Percentiles rank a stretch among this genome's conserved stretches.
phyloP scores from a whole-genome alignment of 2,797 vertebrate genomes.

The Martes flavigula region DNA sequence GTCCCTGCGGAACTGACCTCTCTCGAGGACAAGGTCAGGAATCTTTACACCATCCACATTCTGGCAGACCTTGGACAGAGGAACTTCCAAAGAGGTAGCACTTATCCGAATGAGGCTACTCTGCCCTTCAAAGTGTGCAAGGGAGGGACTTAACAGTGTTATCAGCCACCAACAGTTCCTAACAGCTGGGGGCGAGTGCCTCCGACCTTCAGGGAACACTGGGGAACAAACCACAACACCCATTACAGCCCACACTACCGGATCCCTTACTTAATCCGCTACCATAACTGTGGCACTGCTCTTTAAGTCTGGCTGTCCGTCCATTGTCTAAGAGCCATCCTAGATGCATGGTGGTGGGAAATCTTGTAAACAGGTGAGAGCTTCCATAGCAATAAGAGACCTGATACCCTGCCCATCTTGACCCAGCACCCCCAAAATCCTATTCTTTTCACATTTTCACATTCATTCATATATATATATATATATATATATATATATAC shows the following conservation, averaged over 20 bases:
- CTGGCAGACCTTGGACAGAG: not conserved
- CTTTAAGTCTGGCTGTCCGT: accelerated
- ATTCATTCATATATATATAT: too few species aligned
- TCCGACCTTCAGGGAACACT: not conserved
- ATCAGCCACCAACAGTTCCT: not conserved
- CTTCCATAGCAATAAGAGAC: not conserved
- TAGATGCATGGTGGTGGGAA: accelerated
- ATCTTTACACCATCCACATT: not conserved
- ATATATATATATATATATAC: too few species aligned
- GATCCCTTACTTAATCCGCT: not conserved
- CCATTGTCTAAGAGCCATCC: not conserved
- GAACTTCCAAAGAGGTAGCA: not conserved
- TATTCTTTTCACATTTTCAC: not conserved
- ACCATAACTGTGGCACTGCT: accelerated
- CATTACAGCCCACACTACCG: accelerated
- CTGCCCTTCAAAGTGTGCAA: not conserved
- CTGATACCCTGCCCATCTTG: accelerated
- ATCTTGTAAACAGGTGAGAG: not conserved
- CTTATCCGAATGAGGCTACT: too few species aligned
- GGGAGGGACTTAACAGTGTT: not conserved
- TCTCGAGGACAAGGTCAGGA: not conserved
- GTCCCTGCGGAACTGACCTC: not conserved
- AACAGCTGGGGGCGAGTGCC: accelerated
- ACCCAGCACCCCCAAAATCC: not conserved
- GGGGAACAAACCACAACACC: too few species aligned